Evolutionary conservation across 1,140 invertebrate genomes (phyloP).

Genomic region (Muscidifurax raptorellus): DNA sequence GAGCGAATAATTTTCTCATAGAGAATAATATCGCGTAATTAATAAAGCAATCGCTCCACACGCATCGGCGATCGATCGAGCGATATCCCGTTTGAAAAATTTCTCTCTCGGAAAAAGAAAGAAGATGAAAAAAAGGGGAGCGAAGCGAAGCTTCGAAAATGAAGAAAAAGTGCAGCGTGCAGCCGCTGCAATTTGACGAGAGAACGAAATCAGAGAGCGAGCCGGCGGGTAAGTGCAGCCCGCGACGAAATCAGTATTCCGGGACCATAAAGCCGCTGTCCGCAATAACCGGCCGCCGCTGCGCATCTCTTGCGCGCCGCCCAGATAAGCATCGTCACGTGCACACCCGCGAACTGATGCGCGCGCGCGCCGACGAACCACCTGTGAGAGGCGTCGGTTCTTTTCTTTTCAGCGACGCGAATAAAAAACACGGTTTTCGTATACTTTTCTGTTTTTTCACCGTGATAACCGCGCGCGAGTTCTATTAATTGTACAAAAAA

Average conservation of each 20-base stretch:
- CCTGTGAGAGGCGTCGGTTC: not conserved
- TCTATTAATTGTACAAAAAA: not conserved
- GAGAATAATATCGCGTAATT: too few relatives aligned
- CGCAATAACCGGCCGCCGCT: not conserved
- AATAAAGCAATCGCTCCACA: too few relatives aligned
- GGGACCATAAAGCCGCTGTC: not conserved
- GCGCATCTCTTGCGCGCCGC: not conserved
- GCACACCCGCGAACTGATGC: not conserved
- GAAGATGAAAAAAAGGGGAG: not conserved
- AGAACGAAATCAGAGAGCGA: not conserved
- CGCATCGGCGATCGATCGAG: too few relatives aligned
- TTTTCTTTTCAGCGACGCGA: not conserved
- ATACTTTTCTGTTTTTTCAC: too few relatives aligned
- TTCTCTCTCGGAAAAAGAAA: not conserved
- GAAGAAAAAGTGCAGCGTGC: not conserved
- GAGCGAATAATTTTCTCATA: too few relatives aligned
- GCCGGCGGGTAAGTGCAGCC: not conserved
- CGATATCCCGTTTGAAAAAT: too few relatives aligned
- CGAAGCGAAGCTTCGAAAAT: not conserved
- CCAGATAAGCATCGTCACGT: slow-evolving; percentile 15
- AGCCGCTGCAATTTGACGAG: not conserved
- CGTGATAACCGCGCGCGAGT: too few relatives aligned
- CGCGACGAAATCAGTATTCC: slow-evolving; percentile 1
- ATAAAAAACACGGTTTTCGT: too few relatives aligned
- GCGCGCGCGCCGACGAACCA: not conserved